Conservation (phyloP, 53 echinoderm and acorn worm genomes). For the Antedon mediterranea region DNA sequence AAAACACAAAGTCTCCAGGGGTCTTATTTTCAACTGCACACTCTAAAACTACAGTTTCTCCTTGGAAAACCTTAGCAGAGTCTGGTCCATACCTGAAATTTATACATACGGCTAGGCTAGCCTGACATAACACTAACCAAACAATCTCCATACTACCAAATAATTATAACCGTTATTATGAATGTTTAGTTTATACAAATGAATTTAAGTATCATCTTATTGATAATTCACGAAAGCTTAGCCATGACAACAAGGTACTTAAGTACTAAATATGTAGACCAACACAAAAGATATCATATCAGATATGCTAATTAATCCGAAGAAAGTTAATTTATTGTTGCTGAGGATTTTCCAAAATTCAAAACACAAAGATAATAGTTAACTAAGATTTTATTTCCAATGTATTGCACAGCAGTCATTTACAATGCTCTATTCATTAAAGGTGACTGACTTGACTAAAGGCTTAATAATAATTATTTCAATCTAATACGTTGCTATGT, state of each 20-base stretch:
- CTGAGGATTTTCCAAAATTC: neutral
- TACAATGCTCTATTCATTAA: neutral
- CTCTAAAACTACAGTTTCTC: neutral
- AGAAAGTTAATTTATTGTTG: neutral
- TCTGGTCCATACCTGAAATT: neutral
- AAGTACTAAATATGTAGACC: neutral
- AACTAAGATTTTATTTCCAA: neutral
- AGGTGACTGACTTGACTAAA: neutral
- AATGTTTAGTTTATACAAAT: neutral
- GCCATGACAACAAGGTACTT: neutral
- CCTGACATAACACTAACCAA: neutral
- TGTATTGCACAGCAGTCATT: no score
- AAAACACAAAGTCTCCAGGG: neutral
- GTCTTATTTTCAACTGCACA: constrained; percentile 12
- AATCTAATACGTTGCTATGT: neutral
- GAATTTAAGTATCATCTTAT: neutral
- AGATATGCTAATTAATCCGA: neutral
- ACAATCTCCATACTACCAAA: neutral
- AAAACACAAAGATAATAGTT: neutral
- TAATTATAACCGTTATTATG: no score
- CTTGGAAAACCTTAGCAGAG: neutral
- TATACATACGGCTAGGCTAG: neutral
- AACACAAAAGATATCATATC: neutral
- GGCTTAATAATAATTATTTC: neutral
- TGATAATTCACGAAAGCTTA: neutral